Evolutionary conservation across 2,888 invertebrate species (phyloP), one percentile per base, ranked within the genome.

Genomic region (Nudaria mundana): DNA sequence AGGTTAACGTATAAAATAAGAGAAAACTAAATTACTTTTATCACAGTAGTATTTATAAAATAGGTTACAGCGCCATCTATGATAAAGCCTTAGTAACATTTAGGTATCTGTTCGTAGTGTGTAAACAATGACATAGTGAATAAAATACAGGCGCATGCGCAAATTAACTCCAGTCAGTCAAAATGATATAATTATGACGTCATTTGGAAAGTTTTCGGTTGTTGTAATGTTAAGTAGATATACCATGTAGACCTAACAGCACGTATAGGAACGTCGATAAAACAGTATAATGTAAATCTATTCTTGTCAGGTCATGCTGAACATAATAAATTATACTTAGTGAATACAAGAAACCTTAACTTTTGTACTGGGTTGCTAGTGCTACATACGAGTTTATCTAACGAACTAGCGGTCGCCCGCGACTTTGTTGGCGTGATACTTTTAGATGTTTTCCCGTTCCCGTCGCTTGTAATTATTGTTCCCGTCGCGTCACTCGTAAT

Each of bases 191-290:
- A 56, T 57, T 54, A 56, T 85, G 84, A 86, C 83, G 84, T 80
- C 76, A 81, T 75, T 73, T 74, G 71, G 78, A 82, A 86, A 83
- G 82, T 77, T 84, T 81, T 78, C 58, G 70, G 65, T 73, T 78
- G 75, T 70, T 80, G 76, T 63, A 70, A 71, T 69, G 75, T 70
- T 77, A 72, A 55, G 66, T 70, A 69, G n/a, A 11, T 24, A 11
- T 10, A 25, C 24, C 24, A 12, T 10, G 24, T 6, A 11, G 10
- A 71, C 61, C 50, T 34, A 44, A 46, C 44, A 38, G 38, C 47
- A 42, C 44, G 57, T 52, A 58, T 48, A 38, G 36, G 37, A 35
- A 38, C 13, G 43, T 48, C 56, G 63, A 37, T 53, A 63, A 62
- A 64, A 44, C 63, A 59, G 56, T 45, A 35, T 22, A 33, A 44